Conservation (phyloP, 1,140 invertebrate species). For the Copidosoma floridanum region DNA sequence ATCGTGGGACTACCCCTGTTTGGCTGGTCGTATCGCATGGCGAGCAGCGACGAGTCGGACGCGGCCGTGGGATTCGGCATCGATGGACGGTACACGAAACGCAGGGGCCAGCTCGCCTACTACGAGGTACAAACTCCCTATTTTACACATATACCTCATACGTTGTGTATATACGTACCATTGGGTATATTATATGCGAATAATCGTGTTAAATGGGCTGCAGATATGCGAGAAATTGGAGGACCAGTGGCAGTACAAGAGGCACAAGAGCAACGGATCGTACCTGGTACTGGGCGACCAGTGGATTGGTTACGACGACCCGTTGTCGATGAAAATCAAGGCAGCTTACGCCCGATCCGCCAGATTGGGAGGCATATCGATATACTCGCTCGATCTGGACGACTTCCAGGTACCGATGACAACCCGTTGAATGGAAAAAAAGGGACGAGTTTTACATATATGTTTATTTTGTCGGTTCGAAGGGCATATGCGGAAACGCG, state of each 20-base stretch:
- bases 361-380: constrained; percentile 66
- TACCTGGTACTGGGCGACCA: constrained; percentile 74
- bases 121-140: constrained; percentile 56
- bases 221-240: constrained; percentile 70
- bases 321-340: constrained; percentile 67
- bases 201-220: constrained; percentile 27
- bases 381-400: constrained; percentile 68
- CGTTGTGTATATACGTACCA: no score
- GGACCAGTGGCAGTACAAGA: constrained; percentile 61
- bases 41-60: constrained; percentile 37
- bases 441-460: no score
- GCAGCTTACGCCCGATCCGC: constrained; percentile 64
- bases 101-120: constrained; percentile 64
- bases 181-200: no score
- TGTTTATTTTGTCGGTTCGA: no score
- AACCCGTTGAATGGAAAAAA: not conserved
- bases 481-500: constrained; percentile 65
- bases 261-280: constrained; percentile 68
- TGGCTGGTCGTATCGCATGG: constrained; percentile 56
- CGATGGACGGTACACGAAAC: constrained; percentile 66
- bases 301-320: constrained; percentile 83
- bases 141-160: no score
- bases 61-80: constrained; percentile 52
- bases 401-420: constrained; percentile 57
- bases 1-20: constrained; percentile 65